Evolutionary conservation across 2,888 invertebrate species (phyloP), one percentile per base, ranked within the genome.

Genomic region (Scaptomyza caliginosa): DNA sequence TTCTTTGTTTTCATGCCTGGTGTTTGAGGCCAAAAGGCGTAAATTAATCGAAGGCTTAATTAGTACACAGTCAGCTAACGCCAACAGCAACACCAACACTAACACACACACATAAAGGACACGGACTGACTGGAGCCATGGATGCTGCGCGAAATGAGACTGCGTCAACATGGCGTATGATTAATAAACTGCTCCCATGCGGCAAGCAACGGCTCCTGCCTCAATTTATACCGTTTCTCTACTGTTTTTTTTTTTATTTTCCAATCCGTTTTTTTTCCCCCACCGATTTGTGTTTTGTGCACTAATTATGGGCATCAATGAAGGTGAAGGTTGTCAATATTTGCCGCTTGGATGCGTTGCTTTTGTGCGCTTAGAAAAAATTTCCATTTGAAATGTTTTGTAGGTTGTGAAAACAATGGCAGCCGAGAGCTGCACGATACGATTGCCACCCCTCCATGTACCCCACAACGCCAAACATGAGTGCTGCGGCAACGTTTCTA

Each of bases 21-120:
- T 74, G 71, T 82, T 87, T 73, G 83, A 77, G 88, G 88, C 88
- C 88, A 88, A 89, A 88, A 88, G 89, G 88, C 80, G 88, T 88
- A 81, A 89, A 88, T 89, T 88, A 88, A 89, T 88, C 88, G 89
- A 89, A 88, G 88, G 87, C 83, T 87, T 83, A 83, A 83, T 83
- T 83, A 87, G 87, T 74, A 82, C 75, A 85, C 77, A 72, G 57
- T 42, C 59, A 70, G 57, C 43, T 48, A 60, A 39, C 48, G 43
- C 26, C 34, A 46, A 42, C 40, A 17, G 4, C 24, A 38, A 28
- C 63, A 56, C 8, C 57, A 50, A 39, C 39, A 58, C 30, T 49
- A 50, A 38, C 16, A 49, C 46, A 24, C 16, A 55, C 19, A 42
- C 17, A 57, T 40, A 54, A 67, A 59, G 48, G 39, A 32, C 43